Evolutionary conservation across 2,888 invertebrate species (phyloP).

Genomic region (Brenthis daphne): DNA sequence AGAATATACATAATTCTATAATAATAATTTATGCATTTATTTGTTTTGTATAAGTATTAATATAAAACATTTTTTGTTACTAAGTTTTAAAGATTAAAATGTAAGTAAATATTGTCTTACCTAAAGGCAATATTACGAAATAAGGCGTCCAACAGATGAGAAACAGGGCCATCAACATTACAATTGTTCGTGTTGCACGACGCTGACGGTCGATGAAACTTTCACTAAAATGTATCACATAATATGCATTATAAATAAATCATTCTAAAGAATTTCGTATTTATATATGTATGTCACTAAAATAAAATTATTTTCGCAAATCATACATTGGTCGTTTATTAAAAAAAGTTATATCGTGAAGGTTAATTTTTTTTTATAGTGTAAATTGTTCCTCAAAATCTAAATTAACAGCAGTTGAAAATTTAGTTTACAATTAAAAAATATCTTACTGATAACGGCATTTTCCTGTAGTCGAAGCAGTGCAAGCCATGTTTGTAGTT

Average conservation of each 20-base stretch:
- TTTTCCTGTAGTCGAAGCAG: slow-evolving; percentile 22
- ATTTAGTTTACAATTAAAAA: not conserved
- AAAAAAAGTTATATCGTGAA: too few relatives aligned
- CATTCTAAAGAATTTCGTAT: too few relatives aligned
- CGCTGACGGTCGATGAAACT: slow-evolving; percentile 74
- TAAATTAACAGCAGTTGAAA: not conserved
- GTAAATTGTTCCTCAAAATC: not conserved
- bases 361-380: too few relatives aligned
- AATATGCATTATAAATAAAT: not conserved
- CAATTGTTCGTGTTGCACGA: slow-evolving; percentile 85
- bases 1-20: too few relatives aligned
- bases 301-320: too few relatives aligned
- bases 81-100: not conserved
- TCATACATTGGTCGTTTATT: too few relatives aligned
- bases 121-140: slow-evolving; percentile 84
- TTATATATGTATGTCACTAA: too few relatives aligned
- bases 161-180: slow-evolving; percentile 85
- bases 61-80: not conserved
- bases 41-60: too few relatives aligned
- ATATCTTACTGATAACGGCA: slow-evolving; percentile 24
- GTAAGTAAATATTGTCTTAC: slow-evolving; percentile 44
- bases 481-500: slow-evolving; percentile 10
- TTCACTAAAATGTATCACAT: slow-evolving; percentile 42
- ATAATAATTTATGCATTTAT: too few relatives aligned
- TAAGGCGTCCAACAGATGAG: slow-evolving; percentile 87